Evolutionary conservation across 1,140 invertebrate genomes (phyloP).

Genomic region (Hypsibius dujardini): DNA sequence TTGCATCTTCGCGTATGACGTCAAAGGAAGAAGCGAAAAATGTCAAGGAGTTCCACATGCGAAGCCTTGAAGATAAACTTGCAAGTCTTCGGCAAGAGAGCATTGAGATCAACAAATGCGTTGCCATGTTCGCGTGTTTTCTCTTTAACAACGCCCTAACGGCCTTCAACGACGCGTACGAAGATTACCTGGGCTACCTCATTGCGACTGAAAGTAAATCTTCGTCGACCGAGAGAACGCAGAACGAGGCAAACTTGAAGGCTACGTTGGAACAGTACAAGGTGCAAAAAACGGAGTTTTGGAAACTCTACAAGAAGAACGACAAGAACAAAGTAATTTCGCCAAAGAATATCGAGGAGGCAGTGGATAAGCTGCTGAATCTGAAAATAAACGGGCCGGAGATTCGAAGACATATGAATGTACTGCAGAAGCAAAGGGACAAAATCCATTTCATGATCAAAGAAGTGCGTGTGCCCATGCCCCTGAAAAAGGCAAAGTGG

Average conservation of each 20-base stretch:
- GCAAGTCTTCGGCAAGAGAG: background rate
- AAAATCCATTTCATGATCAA: too few species aligned
- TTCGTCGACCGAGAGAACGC: background rate
- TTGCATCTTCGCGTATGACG: background rate
- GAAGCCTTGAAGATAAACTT: background rate
- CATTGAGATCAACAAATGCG: background rate
- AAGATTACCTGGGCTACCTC: background rate
- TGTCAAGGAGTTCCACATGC: background rate
- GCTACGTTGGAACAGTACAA: background rate
- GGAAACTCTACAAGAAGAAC: background rate
- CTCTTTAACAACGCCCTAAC: background rate
- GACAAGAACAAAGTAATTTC: background rate
- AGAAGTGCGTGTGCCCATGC: too few species aligned
- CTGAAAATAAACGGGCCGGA: background rate
- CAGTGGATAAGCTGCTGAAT: background rate
- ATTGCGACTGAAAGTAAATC: background rate
- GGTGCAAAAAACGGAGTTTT: background rate
- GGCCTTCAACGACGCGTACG: background rate
- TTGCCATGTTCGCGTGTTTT: background rate
- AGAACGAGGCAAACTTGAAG: background rate
- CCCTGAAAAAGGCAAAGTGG: too few species aligned
- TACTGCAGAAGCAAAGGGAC: too few species aligned
- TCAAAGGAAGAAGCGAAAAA: background rate
- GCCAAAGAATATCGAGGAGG: background rate
- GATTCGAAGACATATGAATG: background rate